Evolutionary conservation across 2,797 vertebrate species (phyloP).

Genomic region (Chromis chromis): DNA sequence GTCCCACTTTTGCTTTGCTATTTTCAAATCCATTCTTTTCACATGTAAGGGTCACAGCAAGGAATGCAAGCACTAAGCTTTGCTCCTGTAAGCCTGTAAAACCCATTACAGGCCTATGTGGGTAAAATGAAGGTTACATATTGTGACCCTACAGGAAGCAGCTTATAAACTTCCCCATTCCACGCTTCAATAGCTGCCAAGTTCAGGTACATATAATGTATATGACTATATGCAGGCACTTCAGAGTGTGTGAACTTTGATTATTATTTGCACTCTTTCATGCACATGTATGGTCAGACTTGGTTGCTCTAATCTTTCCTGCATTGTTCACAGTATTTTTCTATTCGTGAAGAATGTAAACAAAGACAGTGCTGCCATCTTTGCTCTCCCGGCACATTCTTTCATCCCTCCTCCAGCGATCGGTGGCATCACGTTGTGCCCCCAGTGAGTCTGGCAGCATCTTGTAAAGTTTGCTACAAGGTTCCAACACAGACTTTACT

Average conservation of each 20-base stretch:
- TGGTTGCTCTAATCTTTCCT: background rate
- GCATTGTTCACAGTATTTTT: conserved; percentile 17
- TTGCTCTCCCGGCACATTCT: conserved; percentile 18
- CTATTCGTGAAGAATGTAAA: conserved; percentile 38
- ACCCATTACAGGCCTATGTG: background rate
- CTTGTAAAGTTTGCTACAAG: conserved; percentile 49
- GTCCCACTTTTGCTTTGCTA: background rate
- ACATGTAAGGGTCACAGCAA: background rate
- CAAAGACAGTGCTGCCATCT: conserved; percentile 20
- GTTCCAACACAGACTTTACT: conserved; percentile 48
- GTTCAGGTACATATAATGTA: conserved; percentile 8
- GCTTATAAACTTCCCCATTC: background rate
- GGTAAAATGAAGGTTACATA: conserved; percentile 2
- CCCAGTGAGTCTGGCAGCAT: conserved; percentile 22
- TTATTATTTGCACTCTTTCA: background rate
- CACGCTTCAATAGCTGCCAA: conserved; percentile 5
- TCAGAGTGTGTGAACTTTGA: background rate
- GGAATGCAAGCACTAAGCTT: conserved; percentile 1
- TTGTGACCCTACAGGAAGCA: background rate
- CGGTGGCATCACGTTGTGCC: conserved; percentile 16
- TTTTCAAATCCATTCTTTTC: conserved; percentile 10
- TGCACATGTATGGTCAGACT: background rate
- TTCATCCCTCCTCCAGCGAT: conserved; percentile 33
- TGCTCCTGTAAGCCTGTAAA: conserved; percentile 4
- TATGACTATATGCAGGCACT: background rate